Base-by-base conservation (phyloP, 2,888 invertebrate species). In the Chloroclysta siterata region DNA sequence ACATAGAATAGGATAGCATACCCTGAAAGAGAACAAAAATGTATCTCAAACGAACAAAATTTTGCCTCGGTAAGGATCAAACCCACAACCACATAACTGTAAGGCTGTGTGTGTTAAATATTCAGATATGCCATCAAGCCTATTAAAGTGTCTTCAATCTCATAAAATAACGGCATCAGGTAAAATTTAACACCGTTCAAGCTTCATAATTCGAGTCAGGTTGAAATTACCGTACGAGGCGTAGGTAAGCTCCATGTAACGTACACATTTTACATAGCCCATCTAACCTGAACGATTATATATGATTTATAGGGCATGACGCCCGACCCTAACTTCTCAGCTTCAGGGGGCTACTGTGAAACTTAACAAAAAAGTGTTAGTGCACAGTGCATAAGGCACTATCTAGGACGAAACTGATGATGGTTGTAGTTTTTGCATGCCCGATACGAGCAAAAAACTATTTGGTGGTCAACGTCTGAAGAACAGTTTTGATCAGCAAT, bases 261-360 rank as follows among this genome's bases (percentile, higher is more conserved):
- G 10, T 62, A 66, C 69, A 73, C 71, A 74, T 78, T 78, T 78
- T 75, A 81, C 80, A 79, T 81, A 81, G 75, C 72, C 73, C 77
- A 75, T 76, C 79, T 81, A 80, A 81, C 77, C 76, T 74, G 73
- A 75, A 79, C 83, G 81, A 86, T 85, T 88, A 84, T 83, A 82
- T 83, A 86, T 89, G 88, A 90, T 88, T 88, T 89, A 88, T 84
- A 80, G 75, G 66, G 79, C 88, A 78, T 87, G 85, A 85, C 85
- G 80, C 84, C 83, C 83, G 78, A 76, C 80, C 75, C 73, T 73
- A 74, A 77, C 70, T 77, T 73, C 73, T 72, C 72, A 63, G 66
- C 72, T 47, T 54, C 17, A 39, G 39, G 14, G 61, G 33, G 56
- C 48, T 70, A 60, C 59, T 60, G 67, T 66, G 76, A 72, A 70